phyloP scores from a whole-genome alignment of 2,113 vertebrate genomes.

The Oceanodroma tethys region DNA sequence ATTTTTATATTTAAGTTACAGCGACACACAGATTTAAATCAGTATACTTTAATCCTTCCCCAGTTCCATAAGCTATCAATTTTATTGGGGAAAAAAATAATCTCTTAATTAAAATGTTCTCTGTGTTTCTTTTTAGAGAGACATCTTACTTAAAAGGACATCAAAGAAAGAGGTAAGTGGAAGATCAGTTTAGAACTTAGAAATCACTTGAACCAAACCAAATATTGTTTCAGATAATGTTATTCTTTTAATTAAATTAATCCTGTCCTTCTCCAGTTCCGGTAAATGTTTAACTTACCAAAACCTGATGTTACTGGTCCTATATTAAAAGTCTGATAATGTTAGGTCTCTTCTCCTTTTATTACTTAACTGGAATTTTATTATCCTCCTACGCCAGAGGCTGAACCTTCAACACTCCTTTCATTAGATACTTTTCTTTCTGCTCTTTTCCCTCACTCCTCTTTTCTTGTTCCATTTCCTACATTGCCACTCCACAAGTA shows the following conservation, averaged over 20 bases:
- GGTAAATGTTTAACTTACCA: not conserved
- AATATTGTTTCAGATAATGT: not conserved
- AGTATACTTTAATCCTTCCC: not conserved
- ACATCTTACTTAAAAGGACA: not conserved
- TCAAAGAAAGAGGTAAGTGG: not conserved
- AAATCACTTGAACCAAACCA: not conserved
- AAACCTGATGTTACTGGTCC: not conserved
- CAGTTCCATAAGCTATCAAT: not conserved
- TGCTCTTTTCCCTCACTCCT: not conserved
- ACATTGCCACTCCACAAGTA: not conserved
- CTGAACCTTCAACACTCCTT: not conserved
- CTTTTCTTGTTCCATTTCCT: not conserved
- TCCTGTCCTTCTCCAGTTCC: not conserved
- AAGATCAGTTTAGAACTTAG: not conserved
- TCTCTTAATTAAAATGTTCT: not conserved
- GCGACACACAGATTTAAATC: not conserved
- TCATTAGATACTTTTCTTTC: not conserved
- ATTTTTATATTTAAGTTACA: not conserved
- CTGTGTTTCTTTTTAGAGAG: not conserved
- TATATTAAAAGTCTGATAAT: not conserved
- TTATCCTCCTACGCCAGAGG: not conserved
- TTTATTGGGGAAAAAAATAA: not conserved
- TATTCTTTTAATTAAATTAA: not conserved
- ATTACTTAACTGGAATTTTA: not conserved
- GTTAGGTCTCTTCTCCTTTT: not conserved